Percentiles rank a stretch among this genome's conserved stretches.
Evolutionary conservation across 2,888 invertebrate genomes (phyloP).

Genomic region (Papilio demoleus): DNA sequence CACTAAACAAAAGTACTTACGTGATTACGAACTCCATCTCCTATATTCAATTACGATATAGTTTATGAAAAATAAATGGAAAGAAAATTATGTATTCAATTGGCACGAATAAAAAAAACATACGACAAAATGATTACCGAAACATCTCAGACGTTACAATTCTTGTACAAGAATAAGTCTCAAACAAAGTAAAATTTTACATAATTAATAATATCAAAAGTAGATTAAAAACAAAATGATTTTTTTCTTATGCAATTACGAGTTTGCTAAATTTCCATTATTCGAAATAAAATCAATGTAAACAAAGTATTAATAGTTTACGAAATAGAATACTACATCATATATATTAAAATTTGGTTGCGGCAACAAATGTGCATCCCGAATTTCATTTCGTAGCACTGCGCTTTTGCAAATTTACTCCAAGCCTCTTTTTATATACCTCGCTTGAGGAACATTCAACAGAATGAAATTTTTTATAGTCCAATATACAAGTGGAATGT

Average conservation of each 20-base stretch:
- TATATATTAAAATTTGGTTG: slow-evolving; percentile 20
- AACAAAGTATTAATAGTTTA: not conserved
- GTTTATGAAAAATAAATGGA: no score
- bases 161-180: no score
- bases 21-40: not conserved
- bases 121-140: not conserved
- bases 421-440: slow-evolving; percentile 22
- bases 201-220: no score
- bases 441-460: slow-evolving; percentile 22
- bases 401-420: slow-evolving; percentile 31
- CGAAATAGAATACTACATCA: not conserved
- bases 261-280: not conserved
- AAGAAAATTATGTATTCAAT: no score
- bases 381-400: slow-evolving; percentile 32
- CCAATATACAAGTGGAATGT: not conserved
- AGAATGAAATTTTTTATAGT: slow-evolving; percentile 17
- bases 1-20: not conserved
- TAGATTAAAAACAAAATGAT: no score
- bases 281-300: not conserved
- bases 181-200: no score
- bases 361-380: slow-evolving; percentile 25
- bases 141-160: no score
- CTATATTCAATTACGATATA: no score
- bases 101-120: not conserved
- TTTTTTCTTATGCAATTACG: no score